Percentiles rank a stretch among this genome's conserved stretches.
Conservation (phyloP, 2,888 invertebrate species). For the Lasioglossum figueresi region DNA sequence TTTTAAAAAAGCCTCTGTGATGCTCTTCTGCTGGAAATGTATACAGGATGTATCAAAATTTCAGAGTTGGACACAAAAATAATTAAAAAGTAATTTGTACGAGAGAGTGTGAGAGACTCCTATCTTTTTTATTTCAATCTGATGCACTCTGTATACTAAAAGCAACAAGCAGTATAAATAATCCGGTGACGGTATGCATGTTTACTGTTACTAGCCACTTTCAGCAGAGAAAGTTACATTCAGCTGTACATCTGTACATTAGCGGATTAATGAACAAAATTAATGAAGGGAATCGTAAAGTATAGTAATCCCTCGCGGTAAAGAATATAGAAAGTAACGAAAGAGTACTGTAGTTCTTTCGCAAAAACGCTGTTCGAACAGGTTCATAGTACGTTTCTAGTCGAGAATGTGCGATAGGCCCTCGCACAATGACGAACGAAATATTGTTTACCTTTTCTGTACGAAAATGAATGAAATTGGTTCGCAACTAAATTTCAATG, state of each 20-base stretch:
- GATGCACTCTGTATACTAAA: not conserved
- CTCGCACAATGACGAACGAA: not conserved
- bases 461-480: not conserved
- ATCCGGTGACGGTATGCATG: slow-evolving; percentile 69
- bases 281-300: slow-evolving; percentile 6
- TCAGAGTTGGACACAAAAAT: not conserved
- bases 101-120: not conserved
- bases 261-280: not conserved
- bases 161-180: slow-evolving; percentile 15
- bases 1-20: not conserved
- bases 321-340: not conserved
- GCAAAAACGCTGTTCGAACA: not conserved
- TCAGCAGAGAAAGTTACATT: slow-evolving; percentile 35
- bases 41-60: not conserved
- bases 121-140: not conserved
- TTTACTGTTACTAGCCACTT: slow-evolving; percentile 30
- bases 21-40: not conserved
- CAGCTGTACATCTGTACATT: slow-evolving; percentile 16
- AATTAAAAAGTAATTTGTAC: not conserved
- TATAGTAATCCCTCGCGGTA: not conserved
- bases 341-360: slow-evolving; percentile 1
- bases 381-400: slow-evolving; percentile 11
- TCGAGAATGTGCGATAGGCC: not conserved
- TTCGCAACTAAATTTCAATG: not conserved
- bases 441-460: not conserved